Conservation (phyloP, 2,113 vertebrate genomes). For the Siphamia tubifer region DNA sequence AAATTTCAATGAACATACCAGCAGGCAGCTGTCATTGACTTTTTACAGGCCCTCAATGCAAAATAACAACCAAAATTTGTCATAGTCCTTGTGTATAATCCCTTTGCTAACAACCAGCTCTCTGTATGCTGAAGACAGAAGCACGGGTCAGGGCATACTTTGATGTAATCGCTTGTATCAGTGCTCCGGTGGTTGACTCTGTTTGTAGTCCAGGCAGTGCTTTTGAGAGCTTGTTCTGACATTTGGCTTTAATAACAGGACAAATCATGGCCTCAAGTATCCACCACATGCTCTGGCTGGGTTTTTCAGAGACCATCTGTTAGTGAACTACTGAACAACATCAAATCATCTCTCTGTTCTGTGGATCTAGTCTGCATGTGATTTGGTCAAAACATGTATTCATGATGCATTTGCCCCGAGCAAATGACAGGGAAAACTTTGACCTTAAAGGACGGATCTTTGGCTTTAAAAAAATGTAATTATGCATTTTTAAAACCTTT, state of each 20-base stretch:
- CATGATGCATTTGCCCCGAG: too few species aligned
- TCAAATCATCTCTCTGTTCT: not conserved
- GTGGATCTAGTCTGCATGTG: not conserved
- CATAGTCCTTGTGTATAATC: not conserved
- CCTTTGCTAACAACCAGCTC: conserved; percentile 11
- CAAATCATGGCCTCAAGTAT: conserved; percentile 8
- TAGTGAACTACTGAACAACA: not conserved
- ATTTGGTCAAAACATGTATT: too few species aligned
- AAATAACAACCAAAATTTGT: conserved; percentile 21
- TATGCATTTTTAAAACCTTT: too few species aligned
- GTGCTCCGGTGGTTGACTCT: not conserved
- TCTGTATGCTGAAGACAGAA: not conserved
- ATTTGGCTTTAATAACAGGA: conserved; percentile 41
- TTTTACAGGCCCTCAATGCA: not conserved
- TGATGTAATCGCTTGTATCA: conserved; percentile 31
- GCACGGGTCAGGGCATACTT: conserved; percentile 11
- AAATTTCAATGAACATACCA: conserved; percentile 37
- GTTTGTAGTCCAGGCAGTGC: not conserved
- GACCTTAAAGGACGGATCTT: too few species aligned
- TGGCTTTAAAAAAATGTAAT: too few species aligned
- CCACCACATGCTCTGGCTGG: conserved; percentile 10
- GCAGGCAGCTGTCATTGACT: conserved; percentile 16
- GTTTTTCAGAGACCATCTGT: conserved; percentile 34
- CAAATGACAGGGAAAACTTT: too few species aligned
- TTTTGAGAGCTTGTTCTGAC: conserved; percentile 27